These are phyloP conservation scores for Lasioglossum morio DNA, from an alignment of 2,888 invertebrate genomes.

Conservation along the genomic window DNA sequence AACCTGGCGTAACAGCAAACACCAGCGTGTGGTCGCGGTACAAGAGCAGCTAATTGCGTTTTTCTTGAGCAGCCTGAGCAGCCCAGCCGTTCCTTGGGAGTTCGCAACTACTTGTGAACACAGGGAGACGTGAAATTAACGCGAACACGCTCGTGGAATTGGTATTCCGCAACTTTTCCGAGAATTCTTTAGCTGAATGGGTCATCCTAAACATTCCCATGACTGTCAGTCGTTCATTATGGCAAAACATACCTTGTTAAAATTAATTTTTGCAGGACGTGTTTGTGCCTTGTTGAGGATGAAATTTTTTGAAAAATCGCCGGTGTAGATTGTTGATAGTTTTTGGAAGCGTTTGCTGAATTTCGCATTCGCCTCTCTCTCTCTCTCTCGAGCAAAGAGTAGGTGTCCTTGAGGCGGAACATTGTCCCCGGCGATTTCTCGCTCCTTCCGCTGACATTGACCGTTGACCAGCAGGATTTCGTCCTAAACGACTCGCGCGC, in stretches of 20 bases:
- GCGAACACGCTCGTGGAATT: slow-evolving; percentile 13
- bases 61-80: slow-evolving; percentile 32
- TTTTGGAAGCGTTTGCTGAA: background rate
- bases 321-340: background rate
- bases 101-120: slow-evolving; percentile 43
- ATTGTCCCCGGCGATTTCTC: slow-evolving; percentile 76
- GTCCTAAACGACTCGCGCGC: slow-evolving; percentile 13
- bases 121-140: slow-evolving; percentile 34
- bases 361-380: background rate
- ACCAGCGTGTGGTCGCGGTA: slow-evolving; percentile 24
- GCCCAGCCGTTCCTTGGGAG: slow-evolving; percentile 40
- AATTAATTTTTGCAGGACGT: background rate
- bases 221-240: background rate
- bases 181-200: slow-evolving; percentile 19
- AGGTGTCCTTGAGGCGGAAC: slow-evolving; percentile 82
- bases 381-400: slow-evolving; percentile 53
- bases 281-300: background rate
- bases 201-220: slow-evolving; percentile 9
- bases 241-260: background rate
- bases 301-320: background rate
- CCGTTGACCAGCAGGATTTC: slow-evolving; percentile 47
- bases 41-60: slow-evolving; percentile 53
- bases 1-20: slow-evolving; percentile 24
- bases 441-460: slow-evolving; percentile 62
- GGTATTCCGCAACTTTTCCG: slow-evolving; percentile 15